A percentile compares a stretch with the other conserved stretches of the same genome.
phyloP scores from a whole-genome alignment of 2,113 vertebrate species.

The Emberiza fucata region DNA sequence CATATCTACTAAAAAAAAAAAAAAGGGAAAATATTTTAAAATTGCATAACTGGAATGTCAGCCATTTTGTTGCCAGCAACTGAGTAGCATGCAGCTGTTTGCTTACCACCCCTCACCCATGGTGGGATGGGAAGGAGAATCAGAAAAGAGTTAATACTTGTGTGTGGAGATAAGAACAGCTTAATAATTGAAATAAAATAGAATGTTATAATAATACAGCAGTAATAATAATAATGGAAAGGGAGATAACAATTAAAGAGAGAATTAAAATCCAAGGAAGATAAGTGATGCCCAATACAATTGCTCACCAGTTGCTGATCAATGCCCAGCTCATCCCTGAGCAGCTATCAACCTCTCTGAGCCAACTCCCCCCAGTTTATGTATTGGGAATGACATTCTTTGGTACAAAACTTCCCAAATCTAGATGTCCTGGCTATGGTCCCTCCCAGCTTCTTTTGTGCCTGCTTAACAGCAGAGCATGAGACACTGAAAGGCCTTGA shows the following conservation, averaged over 20 bases:
- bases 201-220: not conserved
- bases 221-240: not conserved
- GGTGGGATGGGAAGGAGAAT: not conserved
- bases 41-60: not conserved
- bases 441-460: not conserved
- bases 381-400: not conserved
- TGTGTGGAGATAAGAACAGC: not conserved
- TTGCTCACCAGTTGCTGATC: not conserved
- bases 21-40: not conserved
- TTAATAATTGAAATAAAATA: not conserved
- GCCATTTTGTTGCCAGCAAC: not conserved
- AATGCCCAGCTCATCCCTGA: not conserved
- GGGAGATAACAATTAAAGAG: not conserved
- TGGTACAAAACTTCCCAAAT: not conserved
- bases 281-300: not conserved
- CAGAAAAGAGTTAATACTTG: not conserved
- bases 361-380: fast-evolving
- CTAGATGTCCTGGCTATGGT: not conserved
- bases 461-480: not conserved
- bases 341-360: not conserved
- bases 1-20: not conserved
- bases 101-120: fast-evolving
- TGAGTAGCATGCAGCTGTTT: not conserved
- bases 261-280: not conserved
- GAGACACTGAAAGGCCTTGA: not conserved